Conservation (phyloP, 2,888 invertebrate genomes). For the Pseudeuparius sepicola region DNA sequence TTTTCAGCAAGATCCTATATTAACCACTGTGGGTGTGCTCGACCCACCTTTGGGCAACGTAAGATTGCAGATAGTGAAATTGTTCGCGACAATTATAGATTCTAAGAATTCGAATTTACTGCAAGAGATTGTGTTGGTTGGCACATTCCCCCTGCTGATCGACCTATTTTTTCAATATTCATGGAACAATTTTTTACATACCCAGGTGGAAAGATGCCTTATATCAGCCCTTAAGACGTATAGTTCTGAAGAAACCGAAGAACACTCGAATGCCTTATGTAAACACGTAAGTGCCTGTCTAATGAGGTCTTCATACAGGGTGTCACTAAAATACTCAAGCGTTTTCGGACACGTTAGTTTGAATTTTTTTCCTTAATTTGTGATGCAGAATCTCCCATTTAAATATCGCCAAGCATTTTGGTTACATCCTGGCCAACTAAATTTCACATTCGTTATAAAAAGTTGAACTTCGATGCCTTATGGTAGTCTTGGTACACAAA, state of each 20-base stretch:
- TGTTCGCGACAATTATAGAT: slow-evolving; percentile 65
- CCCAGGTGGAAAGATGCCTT: slow-evolving; percentile 74
- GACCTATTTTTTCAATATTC: slow-evolving; percentile 83
- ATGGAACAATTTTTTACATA: slow-evolving; percentile 94
- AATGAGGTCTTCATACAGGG: too few species aligned
- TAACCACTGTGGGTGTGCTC: slow-evolving; percentile 59
- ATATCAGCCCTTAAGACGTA: slow-evolving; percentile 55
- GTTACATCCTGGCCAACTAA: too few species aligned
- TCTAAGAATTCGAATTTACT: slow-evolving; percentile 57
- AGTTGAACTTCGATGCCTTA: too few species aligned
- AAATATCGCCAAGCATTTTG: too few species aligned
- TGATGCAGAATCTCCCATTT: too few species aligned
- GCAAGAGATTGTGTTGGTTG: slow-evolving; percentile 47
- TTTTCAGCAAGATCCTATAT: slow-evolving; percentile 51
- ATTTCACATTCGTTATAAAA: too few species aligned
- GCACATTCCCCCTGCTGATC: slow-evolving; percentile 56
- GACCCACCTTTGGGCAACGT: slow-evolving; percentile 71
- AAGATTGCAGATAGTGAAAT: slow-evolving; percentile 67
- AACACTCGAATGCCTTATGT: slow-evolving; percentile 45
- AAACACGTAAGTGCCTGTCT: slow-evolving; percentile 42
- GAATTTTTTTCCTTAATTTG: too few species aligned
- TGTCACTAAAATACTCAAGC: too few species aligned
- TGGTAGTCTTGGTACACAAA: too few species aligned
- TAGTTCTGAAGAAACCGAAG: too few species aligned
- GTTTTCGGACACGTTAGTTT: too few species aligned